Evolutionary conservation across 2,888 invertebrate species (phyloP), one percentile per base, ranked within the genome.

Genomic region (Epiperipatus broadwayi): DNA sequence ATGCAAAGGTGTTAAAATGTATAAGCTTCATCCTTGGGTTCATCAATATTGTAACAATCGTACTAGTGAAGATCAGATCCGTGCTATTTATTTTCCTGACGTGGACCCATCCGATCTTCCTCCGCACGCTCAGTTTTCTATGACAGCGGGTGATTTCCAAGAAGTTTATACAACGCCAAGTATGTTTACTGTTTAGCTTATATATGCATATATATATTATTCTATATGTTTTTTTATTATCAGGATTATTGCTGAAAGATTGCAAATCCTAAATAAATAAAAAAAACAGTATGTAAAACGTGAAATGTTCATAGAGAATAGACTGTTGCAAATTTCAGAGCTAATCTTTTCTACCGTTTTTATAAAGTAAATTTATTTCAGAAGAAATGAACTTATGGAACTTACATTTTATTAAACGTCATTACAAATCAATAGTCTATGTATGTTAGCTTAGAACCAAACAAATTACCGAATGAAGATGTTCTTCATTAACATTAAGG

Each of bases 71-170:
- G 79, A 91, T 59, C 91, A 91, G 61, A 68, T 77, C 27, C 64
- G 71, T 27, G 67, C 72, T 0, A 73, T 80, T 8, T 66, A 64
- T 20, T 87, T 95, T 60, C 95, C 93, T 0, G 95, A 95, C 57
- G 73, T 81, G 2, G 73, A 76, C 49, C 85, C 85, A 0, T 67
- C 70, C 32, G 69, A 69, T 41, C 60, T 73, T 4, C 68, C 71
- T 1, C 67, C 70, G 2, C 64, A 69, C 34, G 66, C 69, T 40
- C 65, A 73, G 53, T 85, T 95, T 61, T 83, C 84, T 3, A 95
- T 97, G 79, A 78, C 81, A 0, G 95, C 93, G 10, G 97, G 95
- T 1, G 93, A 95, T 58, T 97, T 95, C 55, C 64, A 89, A 12
- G 85, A 91, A 66, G 83, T 87, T 49, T 64, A 60, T 46, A 53